Conservation (phyloP, 1,140 invertebrate genomes). For the Drosophila cardini region DNA sequence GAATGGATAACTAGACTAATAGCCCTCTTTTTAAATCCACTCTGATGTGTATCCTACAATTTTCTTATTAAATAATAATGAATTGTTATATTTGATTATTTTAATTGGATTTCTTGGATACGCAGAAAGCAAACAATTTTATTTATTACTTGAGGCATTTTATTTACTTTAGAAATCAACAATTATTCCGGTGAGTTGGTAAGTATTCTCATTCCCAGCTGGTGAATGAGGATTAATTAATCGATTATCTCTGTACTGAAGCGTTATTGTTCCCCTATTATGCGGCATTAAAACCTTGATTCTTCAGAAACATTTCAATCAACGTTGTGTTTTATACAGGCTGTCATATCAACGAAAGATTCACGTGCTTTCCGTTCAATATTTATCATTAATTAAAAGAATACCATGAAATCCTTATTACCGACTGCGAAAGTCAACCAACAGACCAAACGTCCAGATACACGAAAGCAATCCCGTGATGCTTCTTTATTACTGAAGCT, state of each 20-base stretch:
- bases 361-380: conserved; percentile 37
- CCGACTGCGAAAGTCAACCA: conserved; percentile 34
- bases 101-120: no score
- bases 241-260: neutral
- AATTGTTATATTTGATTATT: no score
- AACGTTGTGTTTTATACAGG: conserved; percentile 34
- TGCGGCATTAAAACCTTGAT: conserved; percentile 12
- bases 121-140: no score
- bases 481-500: conserved; percentile 69
- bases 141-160: no score
- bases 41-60: no score
- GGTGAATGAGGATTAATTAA: neutral
- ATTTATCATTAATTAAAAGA: conserved; percentile 79
- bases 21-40: no score
- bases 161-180: no score
- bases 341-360: conserved; percentile 26
- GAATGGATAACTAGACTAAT: no score
- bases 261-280: neutral
- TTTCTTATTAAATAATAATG: no score
- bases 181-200: no score
- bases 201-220: neutral
- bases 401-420: conserved; percentile 48
- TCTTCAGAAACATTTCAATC: conserved; percentile 32
- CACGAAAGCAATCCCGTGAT: conserved; percentile 42
- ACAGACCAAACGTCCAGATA: conserved; percentile 23